phyloP scores from a whole-genome alignment of 2,888 invertebrate species.

The Panopea generosa region DNA sequence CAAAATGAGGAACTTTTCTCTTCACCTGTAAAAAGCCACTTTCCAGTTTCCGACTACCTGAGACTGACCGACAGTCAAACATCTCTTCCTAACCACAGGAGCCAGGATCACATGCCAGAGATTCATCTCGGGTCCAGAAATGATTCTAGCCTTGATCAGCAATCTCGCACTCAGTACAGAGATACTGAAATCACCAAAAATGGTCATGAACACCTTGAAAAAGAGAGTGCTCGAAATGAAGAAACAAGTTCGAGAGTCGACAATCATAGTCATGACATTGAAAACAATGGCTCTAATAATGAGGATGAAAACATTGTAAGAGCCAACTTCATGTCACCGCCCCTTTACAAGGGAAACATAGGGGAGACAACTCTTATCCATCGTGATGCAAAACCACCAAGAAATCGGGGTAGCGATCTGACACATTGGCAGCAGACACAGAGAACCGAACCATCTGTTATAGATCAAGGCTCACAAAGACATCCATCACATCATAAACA shows the following conservation, averaged over 20 bases:
- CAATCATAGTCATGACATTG: background rate
- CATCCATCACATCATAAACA: background rate
- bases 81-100: background rate
- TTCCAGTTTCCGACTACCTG: constrained; percentile 46
- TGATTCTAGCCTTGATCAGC: constrained; percentile 25
- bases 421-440: constrained; percentile 80
- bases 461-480: too few relatives aligned
- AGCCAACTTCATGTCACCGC: constrained; percentile 46
- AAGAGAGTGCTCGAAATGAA: constrained; percentile 5
- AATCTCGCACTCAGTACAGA: background rate
- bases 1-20: constrained; percentile 45
- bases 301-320: constrained; percentile 22
- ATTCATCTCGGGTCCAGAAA: background rate
- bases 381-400: constrained; percentile 9
- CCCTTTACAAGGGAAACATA: constrained; percentile 38
- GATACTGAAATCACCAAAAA: background rate
- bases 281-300: background rate
- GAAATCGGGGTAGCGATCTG: constrained; percentile 55
- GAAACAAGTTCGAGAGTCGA: background rate
- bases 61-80: constrained; percentile 38
- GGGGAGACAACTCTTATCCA: constrained; percentile 32
- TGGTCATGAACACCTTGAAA: background rate
- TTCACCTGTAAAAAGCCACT: constrained; percentile 59
- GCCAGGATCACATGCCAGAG: constrained; percentile 13
- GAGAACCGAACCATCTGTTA: constrained; percentile 26